Evolutionary conservation across 2,888 invertebrate species (phyloP), one percentile per base, ranked within the genome.

Genomic region (Polydrusus tereticollis): DNA sequence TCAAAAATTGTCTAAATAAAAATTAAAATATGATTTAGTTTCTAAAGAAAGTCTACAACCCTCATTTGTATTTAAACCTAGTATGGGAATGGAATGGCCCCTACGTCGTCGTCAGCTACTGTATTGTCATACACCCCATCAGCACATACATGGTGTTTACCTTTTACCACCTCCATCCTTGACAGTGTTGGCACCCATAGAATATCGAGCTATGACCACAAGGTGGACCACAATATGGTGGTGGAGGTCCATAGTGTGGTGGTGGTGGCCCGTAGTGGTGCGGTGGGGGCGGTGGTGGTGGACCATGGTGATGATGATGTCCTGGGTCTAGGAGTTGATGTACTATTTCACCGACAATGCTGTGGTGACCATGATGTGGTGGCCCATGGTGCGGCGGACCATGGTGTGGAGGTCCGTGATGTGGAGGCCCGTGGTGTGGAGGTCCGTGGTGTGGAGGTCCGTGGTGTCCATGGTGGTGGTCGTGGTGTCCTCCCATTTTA

Each of bases 141-240:
- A n/a, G n/a, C n/a, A n/a, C 29, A 4, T 7, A 4, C 36, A 5
- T 12, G 36, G 4, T n/a, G 36, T n/a, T 41, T 60, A 7, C 3
- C 10, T 45, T 29, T 20, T 64, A 64, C 64, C 64, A 64, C 8
- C 50, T 33, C 64, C 64, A 64, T 6, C 64, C 52, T 16, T 64
- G 64, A 21, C 64, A 64, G 16, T 64, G 52, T 12, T 52, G 36
- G 14, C 64, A 64, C 3, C 52, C 64, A 16, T 47, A 18, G 6
- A 20, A 50, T 2, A 26, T 18, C 6, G 36, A 64, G 2, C 23
- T 33, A 21, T 64, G 64, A 8, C 33, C 52, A 20, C 64, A 64
- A 21, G 64, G 36, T 36, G 64, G 52, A 7, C 50, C 45, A 20
- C 29, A 41, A 26, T 36, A 50, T 12, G 52, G 18, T 21, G 64